Percentiles rank a stretch among this genome's conserved stretches.
These are phyloP conservation scores for Masnerella sp. DNA, from an alignment of 2,888 invertebrate species.

Conservation along the genomic window DNA sequence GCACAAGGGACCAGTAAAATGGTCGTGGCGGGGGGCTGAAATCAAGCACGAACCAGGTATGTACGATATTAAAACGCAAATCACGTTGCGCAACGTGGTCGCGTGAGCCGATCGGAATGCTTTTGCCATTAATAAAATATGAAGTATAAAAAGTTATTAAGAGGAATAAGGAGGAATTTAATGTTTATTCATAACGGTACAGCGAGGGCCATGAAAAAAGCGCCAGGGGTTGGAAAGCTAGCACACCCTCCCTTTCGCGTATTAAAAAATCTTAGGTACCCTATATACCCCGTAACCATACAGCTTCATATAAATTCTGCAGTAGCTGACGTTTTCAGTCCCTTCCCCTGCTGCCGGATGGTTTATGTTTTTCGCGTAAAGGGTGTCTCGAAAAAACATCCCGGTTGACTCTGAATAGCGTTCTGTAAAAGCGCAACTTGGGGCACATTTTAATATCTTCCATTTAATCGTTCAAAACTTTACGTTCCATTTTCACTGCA, in stretches of 20 bases:
- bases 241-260: slow-evolving; percentile 20
- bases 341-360: not conserved
- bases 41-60: slow-evolving; percentile 58
- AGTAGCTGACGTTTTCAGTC: slow-evolving; percentile 20
- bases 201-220: slow-evolving; percentile 63
- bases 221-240: slow-evolving; percentile 68
- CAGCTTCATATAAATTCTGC: slow-evolving; percentile 36
- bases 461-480: too few species aligned
- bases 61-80: slow-evolving; percentile 75
- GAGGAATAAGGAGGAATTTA: slow-evolving; percentile 70
- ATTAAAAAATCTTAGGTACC: slow-evolving; percentile 53
- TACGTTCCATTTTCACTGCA: too few species aligned
- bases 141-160: slow-evolving; percentile 73
- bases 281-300: slow-evolving; percentile 32
- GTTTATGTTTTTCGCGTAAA: slow-evolving; percentile 17
- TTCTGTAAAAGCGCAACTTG: too few species aligned
- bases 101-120: slow-evolving; percentile 70
- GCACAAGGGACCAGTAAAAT: slow-evolving; percentile 21
- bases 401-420: too few species aligned
- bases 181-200: slow-evolving; percentile 72
- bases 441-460: too few species aligned
- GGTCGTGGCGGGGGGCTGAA: slow-evolving; percentile 38
- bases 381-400: slow-evolving; percentile 28
- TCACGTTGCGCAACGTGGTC: slow-evolving; percentile 72
- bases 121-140: slow-evolving; percentile 74